Conservation (phyloP, 2,797 vertebrate species). For the Dallia pectoralis region DNA sequence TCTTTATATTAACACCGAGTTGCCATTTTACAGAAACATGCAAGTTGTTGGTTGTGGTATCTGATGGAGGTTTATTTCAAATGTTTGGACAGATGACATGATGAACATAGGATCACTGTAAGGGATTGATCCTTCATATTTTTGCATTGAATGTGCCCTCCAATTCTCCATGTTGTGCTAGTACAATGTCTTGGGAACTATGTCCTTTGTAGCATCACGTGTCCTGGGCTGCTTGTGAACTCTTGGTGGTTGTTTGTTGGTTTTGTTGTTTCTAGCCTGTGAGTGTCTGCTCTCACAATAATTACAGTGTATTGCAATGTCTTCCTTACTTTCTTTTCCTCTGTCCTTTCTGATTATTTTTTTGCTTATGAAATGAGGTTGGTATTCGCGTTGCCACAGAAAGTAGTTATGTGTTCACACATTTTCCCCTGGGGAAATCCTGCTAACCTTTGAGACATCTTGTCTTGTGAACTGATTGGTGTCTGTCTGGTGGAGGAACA, state of each 20-base stretch:
- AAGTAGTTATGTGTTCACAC: conserved; percentile 18
- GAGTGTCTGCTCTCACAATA: background rate
- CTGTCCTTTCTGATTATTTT: background rate
- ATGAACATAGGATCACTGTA: too few relatives aligned
- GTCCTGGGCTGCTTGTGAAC: background rate
- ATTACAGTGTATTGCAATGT: background rate
- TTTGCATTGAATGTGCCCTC: too few relatives aligned
- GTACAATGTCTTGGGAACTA: too few relatives aligned
- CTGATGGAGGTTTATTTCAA: too few relatives aligned
- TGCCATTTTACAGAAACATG: too few relatives aligned
- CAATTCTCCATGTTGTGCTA: too few relatives aligned
- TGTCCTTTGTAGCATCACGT: background rate
- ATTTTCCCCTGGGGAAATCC: conserved; percentile 16
- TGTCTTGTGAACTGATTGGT: background rate
- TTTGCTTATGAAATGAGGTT: background rate
- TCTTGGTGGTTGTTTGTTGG: background rate
- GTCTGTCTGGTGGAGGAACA: background rate
- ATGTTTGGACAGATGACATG: too few relatives aligned
- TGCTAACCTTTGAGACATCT: background rate
- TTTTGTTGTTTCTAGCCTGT: background rate
- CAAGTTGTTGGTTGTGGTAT: too few relatives aligned
- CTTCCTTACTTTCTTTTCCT: background rate
- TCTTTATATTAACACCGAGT: too few relatives aligned
- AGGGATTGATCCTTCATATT: too few relatives aligned
- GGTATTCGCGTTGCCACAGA: conserved; percentile 3